Conservation (phyloP, 2,797 vertebrate species). For the Characodon lateralis region DNA sequence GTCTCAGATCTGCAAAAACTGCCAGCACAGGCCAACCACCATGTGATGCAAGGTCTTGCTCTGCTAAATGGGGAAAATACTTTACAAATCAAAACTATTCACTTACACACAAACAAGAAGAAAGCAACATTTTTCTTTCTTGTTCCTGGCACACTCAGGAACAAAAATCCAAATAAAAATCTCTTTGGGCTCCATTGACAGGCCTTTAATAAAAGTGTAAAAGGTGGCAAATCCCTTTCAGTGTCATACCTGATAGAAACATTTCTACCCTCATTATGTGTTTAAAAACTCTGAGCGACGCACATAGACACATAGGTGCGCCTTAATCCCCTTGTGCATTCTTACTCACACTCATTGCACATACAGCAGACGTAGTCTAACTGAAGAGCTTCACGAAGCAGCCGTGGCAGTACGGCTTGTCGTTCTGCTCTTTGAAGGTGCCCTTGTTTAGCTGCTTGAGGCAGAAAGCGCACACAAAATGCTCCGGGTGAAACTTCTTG, state of each 20-base stretch:
- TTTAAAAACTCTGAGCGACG: conserved; percentile 33
- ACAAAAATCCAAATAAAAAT: conserved; percentile 66
- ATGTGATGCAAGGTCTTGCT: conserved; percentile 42
- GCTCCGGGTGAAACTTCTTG: conserved; percentile 97
- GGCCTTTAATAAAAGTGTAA: conserved; percentile 63
- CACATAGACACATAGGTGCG: conserved; percentile 28
- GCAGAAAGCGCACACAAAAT: conserved; percentile 97
- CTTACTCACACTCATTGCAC: conserved; percentile 21
- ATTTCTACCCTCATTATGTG: conserved; percentile 28
- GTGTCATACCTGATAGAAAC: conserved; percentile 34
- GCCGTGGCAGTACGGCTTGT: conserved; percentile 96
- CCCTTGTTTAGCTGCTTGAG: conserved; percentile 98
- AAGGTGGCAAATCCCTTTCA: conserved; percentile 53
- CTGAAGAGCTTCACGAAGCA: conserved; percentile 97
- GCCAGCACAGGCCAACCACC: conserved; percentile 27
- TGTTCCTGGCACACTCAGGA: conserved; percentile 32
- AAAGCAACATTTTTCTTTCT: conserved; percentile 16
- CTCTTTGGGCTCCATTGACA: conserved; percentile 73
- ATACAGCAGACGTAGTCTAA: conserved; percentile 67
- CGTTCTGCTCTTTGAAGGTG: conserved; percentile 97
- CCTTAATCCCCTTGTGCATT: conserved; percentile 29
- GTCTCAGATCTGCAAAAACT: conserved; percentile 45
- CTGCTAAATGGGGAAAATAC: conserved; percentile 36
- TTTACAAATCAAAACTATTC: conserved; percentile 48
- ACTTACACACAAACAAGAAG: conserved; percentile 28